Percentiles rank a stretch among this genome's conserved stretches.
Conservation (phyloP, 2,888 invertebrate species). For the Thysanoteuthis rhombus region DNA sequence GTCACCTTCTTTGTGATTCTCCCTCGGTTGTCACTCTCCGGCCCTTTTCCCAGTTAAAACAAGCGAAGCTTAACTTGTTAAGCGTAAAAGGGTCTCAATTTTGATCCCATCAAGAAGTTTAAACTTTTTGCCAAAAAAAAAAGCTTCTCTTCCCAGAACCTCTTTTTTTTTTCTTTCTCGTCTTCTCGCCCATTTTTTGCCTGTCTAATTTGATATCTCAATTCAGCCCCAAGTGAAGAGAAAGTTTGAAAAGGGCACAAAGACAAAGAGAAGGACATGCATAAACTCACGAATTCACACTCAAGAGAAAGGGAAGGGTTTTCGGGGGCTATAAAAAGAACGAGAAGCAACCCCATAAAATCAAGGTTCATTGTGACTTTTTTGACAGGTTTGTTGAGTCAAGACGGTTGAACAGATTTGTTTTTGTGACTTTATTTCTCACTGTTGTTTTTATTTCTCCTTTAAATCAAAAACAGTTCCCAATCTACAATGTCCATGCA, state of each 20-base stretch:
- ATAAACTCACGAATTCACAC: neutral
- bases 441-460: neutral
- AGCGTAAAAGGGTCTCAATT: neutral
- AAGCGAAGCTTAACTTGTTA: neutral
- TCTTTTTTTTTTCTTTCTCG: neutral
- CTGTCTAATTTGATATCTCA: neutral
- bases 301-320: neutral
- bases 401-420: neutral
- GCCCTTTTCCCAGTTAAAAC: neutral
- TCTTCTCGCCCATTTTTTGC: neutral
- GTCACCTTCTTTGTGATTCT: neutral
- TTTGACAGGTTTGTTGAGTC: neutral
- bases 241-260: neutral
- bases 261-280: neutral
- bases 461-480: neutral
- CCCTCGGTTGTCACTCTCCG: neutral
- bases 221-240: neutral
- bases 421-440: neutral
- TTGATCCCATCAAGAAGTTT: neutral
- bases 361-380: neutral
- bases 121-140: neutral
- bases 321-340: neutral
- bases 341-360: neutral
- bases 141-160: neutral
- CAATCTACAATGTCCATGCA: neutral